These are phyloP conservation scores for Chrysodeixis includens DNA, from an alignment of 2,888 invertebrate species.

Conservation along the genomic window DNA sequence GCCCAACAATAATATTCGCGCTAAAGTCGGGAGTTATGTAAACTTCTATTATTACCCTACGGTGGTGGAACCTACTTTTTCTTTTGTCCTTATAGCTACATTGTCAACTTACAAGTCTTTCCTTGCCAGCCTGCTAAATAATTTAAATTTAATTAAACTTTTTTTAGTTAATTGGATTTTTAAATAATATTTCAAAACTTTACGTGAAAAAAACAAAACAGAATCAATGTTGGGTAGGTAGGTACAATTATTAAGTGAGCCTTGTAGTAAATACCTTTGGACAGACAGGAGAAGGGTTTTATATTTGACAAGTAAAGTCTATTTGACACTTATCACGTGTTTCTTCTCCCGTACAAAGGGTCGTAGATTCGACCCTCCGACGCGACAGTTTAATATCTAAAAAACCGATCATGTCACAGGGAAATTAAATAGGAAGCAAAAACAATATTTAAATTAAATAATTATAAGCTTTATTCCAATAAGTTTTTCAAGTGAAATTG, in stretches of 20 bases:
- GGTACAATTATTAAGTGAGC: too few species aligned
- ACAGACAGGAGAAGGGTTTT: not conserved
- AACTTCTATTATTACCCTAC: not conserved
- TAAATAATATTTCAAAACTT: not conserved
- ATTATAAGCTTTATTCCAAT: too few species aligned
- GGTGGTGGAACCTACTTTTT: not conserved
- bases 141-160: not conserved
- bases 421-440: not conserved
- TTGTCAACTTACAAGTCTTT: not conserved
- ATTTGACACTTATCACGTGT: not conserved
- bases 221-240: not conserved
- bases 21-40: not conserved
- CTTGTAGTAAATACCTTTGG: not conserved
- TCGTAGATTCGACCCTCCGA: not conserved
- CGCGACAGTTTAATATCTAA: not conserved
- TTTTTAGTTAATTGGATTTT: not conserved
- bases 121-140: not conserved
- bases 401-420: not conserved
- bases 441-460: too few species aligned
- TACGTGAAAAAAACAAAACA: not conserved
- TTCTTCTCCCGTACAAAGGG: not conserved
- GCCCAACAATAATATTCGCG: constrained; percentile 1
- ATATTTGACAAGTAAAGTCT: not conserved
- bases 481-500: too few species aligned
- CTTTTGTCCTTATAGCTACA: not conserved